A percentile compares a stretch with the other conserved stretches of the same genome.
Evolutionary conservation across 2,797 vertebrate species (phyloP).

Genomic region (Hippoglossus hippoglossus): DNA sequence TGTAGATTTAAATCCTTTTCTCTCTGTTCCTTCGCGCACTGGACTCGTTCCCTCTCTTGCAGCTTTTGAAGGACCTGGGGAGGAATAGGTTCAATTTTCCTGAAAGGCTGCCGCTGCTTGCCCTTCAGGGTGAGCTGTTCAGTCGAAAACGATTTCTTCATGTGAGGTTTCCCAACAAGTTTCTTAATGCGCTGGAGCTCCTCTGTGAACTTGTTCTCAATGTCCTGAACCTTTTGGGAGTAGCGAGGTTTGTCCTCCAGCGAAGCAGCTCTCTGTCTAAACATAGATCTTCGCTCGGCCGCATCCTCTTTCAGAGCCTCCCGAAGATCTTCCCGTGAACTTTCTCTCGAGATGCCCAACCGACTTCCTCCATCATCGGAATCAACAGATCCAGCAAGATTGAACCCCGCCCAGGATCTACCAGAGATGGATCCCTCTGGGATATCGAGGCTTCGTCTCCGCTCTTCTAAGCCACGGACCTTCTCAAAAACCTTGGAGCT

Average conservation of each 20-base stretch:
- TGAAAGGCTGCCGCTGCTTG: conserved; percentile 81
- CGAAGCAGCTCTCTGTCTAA: conserved; percentile 93
- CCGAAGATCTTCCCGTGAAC: conserved; percentile 87
- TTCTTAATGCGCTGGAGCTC: conserved; percentile 95
- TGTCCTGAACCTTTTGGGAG: conserved; percentile 90
- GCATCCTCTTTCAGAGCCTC: conserved; percentile 88
- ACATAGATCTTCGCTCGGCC: conserved; percentile 88
- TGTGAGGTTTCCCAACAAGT: conserved; percentile 93
- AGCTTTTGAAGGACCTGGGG: conserved; percentile 87
- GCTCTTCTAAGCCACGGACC: conserved; percentile 92
- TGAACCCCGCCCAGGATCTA: conserved; percentile 91
- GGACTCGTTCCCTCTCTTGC: conserved; percentile 84
- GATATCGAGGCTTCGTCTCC: conserved; percentile 91
- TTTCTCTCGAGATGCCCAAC: conserved; percentile 88
- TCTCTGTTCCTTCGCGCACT: conserved; percentile 79
- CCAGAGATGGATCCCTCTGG: conserved; percentile 90
- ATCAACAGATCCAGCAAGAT: conserved; percentile 92
- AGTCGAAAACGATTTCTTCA: conserved; percentile 92
- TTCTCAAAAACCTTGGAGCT: conserved; percentile 96
- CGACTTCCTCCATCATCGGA: conserved; percentile 87
- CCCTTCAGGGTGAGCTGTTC: conserved; percentile 83
- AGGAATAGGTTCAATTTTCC: conserved; percentile 85
- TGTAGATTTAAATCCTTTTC: conserved; percentile 66
- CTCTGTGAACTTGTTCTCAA: conserved; percentile 95
- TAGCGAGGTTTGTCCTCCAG: conserved; percentile 93